A percentile compares a stretch with the other conserved stretches of the same genome.
These are phyloP conservation scores for Balearica regulorum DNA, from an alignment of 2,797 vertebrate species.

Conservation along the genomic window DNA sequence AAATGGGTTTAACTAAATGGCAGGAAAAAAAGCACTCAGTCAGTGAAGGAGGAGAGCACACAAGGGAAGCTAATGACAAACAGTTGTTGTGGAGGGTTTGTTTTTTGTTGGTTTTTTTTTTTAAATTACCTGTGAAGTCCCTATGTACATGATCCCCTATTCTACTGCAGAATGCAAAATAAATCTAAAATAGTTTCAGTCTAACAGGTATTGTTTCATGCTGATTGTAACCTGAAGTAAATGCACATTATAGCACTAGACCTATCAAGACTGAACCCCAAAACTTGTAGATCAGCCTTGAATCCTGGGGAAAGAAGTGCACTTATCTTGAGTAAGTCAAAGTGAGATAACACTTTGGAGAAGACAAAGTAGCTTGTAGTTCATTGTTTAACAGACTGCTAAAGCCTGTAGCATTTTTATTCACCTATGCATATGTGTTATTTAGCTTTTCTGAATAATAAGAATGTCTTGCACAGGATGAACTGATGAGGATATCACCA, in stretches of 20 bases:
- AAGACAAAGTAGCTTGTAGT: background rate
- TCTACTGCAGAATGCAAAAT: background rate
- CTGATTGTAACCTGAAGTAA: background rate
- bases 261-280: background rate
- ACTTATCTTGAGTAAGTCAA: background rate
- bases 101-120: background rate
- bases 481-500: background rate
- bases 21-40: background rate
- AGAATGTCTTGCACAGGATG: background rate
- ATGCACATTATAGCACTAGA: background rate
- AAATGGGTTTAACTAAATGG: background rate
- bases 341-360: background rate
- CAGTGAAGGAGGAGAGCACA: background rate
- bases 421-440: background rate
- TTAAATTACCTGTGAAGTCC: background rate
- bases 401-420: background rate
- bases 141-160: background rate
- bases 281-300: background rate
- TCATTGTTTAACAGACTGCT: background rate
- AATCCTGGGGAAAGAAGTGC: background rate
- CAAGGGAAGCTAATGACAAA: background rate
- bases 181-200: background rate
- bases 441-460: background rate
- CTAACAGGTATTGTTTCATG: background rate
- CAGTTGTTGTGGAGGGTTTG: too few relatives aligned